phyloP scores from a whole-genome alignment of 2,888 invertebrate genomes.

The Rapana venosa region DNA sequence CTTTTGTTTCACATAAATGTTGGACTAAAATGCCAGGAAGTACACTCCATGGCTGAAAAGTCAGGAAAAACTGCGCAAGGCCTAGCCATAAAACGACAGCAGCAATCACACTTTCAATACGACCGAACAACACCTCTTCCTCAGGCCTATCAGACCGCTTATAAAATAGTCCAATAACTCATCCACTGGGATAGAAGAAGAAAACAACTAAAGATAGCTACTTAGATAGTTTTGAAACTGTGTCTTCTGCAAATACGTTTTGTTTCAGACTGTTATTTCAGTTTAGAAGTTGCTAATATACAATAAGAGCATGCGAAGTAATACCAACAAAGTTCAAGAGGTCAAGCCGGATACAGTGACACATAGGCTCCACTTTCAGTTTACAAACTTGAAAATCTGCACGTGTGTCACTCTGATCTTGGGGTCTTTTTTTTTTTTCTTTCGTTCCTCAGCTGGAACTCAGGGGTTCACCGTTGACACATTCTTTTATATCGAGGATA shows the following conservation, averaged over 20 bases:
- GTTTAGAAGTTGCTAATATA: not conserved
- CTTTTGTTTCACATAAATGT: slow-evolving; percentile 6
- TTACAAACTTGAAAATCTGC: not conserved
- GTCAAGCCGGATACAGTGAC: not conserved
- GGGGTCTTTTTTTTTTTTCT: no score
- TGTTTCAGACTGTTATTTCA: no score
- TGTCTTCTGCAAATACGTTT: not conserved
- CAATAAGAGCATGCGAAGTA: not conserved
- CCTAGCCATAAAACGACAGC: slow-evolving; percentile 51
- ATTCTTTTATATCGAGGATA: no score
- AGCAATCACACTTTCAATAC: slow-evolving; percentile 60
- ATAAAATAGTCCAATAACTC: slow-evolving; percentile 51
- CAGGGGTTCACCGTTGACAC: no score
- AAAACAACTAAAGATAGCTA: no score
- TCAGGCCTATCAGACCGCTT: slow-evolving; percentile 45
- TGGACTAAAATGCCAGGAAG: slow-evolving; percentile 5
- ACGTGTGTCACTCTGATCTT: no score
- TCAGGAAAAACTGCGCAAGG: slow-evolving; percentile 47
- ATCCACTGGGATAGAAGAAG: no score
- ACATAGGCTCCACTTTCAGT: slow-evolving; percentile 1
- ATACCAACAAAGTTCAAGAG: slow-evolving; percentile 1
- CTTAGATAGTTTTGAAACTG: not conserved
- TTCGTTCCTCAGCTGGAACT: no score
- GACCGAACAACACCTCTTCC: slow-evolving; percentile 64
- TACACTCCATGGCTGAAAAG: slow-evolving; percentile 35